phyloP scores from a whole-genome alignment of 2,797 vertebrate genomes.

The Mionectes olivaceus region DNA sequence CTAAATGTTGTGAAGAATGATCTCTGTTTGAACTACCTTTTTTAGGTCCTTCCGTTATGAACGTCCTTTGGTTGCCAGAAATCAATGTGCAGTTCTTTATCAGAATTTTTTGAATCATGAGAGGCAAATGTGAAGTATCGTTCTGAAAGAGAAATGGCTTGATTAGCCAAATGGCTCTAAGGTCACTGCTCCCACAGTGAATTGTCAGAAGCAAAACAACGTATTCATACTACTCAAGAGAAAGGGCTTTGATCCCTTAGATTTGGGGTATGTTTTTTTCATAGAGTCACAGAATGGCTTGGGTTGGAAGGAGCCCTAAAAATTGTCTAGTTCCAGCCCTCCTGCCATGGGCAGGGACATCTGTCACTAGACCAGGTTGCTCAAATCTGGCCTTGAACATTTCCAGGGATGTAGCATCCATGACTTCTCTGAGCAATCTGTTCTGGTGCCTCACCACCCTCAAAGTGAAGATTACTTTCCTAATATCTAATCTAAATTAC shows the following conservation, averaged over 20 bases:
- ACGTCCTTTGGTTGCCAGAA: neutral
- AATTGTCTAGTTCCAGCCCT: neutral
- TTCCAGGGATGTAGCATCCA: neutral
- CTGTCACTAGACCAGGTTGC: neutral
- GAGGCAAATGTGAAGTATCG: neutral
- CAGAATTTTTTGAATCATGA: neutral
- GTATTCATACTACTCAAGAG: neutral
- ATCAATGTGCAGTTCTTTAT: neutral
- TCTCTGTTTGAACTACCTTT: neutral
- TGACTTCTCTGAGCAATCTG: neutral
- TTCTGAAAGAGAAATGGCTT: neutral
- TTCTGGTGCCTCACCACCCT: neutral
- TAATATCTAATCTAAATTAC: neutral
- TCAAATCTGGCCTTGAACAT: neutral
- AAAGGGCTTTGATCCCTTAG: neutral
- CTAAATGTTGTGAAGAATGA: neutral
- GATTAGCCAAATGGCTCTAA: neutral
- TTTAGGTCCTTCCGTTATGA: neutral
- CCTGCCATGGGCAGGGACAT: neutral
- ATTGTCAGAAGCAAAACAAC: neutral
- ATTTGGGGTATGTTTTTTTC: rapidly evolving
- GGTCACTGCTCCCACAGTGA: neutral
- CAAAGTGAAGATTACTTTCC: neutral
- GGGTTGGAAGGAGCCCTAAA: neutral
- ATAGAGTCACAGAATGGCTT: neutral